Evolutionary conservation across 2,113 vertebrate genomes (phyloP).

Genomic region (Chitala chitala): DNA sequence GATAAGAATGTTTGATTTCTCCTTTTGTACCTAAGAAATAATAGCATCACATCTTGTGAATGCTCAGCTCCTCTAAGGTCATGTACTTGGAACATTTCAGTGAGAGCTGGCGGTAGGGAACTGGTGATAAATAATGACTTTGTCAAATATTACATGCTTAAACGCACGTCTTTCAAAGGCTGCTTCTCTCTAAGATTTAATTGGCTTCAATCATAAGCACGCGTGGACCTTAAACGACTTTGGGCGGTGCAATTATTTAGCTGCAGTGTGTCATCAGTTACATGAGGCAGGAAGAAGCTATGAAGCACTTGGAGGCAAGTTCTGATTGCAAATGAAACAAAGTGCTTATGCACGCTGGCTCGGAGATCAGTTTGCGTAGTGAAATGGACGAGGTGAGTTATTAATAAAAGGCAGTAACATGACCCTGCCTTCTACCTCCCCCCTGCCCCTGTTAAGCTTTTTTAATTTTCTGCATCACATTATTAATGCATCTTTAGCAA

Average conservation of each 20-base stretch:
- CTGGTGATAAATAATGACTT: neutral
- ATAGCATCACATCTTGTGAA: neutral
- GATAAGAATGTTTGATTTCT: neutral
- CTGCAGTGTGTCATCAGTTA: too few species aligned
- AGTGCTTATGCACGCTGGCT: neutral
- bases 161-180: neutral
- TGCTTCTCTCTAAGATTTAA: neutral
- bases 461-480: neutral
- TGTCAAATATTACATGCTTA: neutral
- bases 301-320: neutral
- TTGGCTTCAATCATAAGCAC: neutral
- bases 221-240: neutral
- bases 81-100: neutral
- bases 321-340: neutral
- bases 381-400: constrained; percentile 48
- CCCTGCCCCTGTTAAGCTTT: neutral
- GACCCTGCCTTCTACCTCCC: constrained; percentile 32
- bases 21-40: neutral
- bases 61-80: neutral
- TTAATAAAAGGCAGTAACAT: constrained; percentile 54
- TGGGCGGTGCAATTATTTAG: neutral
- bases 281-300: neutral
- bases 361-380: constrained; percentile 47
- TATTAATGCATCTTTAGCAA: neutral
- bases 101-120: neutral